phyloP scores from a whole-genome alignment of 2,888 invertebrate species.

The Griposia aprilina region DNA sequence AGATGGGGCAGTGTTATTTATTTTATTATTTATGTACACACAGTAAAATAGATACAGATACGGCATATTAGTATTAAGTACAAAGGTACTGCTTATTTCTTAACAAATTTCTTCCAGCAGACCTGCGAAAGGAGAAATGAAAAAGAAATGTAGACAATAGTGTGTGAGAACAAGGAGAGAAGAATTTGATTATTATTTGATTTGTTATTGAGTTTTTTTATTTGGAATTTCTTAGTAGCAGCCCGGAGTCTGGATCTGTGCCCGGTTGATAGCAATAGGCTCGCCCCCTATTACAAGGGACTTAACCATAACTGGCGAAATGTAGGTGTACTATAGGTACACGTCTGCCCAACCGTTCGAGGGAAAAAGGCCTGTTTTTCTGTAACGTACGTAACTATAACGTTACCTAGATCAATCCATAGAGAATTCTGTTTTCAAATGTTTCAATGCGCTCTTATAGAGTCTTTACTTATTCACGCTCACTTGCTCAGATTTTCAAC shows the following conservation, averaged over 20 bases:
- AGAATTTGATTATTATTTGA: no score
- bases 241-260: no score
- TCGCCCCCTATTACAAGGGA: background rate
- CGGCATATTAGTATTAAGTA: no score
- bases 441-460: conserved; percentile 7
- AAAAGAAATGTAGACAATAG: no score
- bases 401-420: background rate
- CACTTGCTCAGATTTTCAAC: conserved; percentile 25
- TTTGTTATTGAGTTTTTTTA: background rate
- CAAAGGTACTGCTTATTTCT: no score
- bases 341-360: background rate
- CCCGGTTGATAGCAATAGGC: background rate
- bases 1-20: no score
- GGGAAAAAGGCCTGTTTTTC: background rate
- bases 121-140: no score
- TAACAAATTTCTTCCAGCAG: no score
- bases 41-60: no score
- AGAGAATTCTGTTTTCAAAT: background rate
- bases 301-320: background rate
- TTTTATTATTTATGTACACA: no score
- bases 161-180: no score
- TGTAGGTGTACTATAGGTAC: background rate
- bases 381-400: background rate
- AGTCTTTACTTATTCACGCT: conserved; percentile 34
- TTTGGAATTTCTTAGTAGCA: background rate